Percentiles rank a stretch among this genome's conserved stretches.
These are phyloP conservation scores for Thyatira batis DNA, from an alignment of 2,888 invertebrate genomes.

Conservation along the genomic window DNA sequence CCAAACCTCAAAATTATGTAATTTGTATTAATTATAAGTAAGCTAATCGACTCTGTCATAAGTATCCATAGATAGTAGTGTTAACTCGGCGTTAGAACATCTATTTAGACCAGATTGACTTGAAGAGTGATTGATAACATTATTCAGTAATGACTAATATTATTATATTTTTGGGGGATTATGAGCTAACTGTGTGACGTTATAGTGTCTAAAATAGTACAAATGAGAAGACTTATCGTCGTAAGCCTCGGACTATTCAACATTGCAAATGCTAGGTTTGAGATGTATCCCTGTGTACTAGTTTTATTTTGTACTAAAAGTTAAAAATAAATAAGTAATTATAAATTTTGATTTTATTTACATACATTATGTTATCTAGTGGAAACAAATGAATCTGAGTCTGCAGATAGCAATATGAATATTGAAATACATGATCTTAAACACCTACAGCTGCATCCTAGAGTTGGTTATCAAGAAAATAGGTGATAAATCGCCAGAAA, in stretches of 20 bases:
- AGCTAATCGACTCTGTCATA: conserved; percentile 64
- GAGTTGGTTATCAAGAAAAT: too few species aligned
- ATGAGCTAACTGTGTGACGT: conserved; percentile 80
- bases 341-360: too few species aligned
- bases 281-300: conserved; percentile 84
- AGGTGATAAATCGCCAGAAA: too few species aligned
- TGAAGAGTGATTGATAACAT: conserved; percentile 80
- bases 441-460: too few species aligned
- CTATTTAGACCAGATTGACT: conserved; percentile 61
- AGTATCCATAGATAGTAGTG: conserved; percentile 62
- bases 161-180: conserved; percentile 72
- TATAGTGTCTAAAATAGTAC: conserved; percentile 83
- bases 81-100: conserved; percentile 58
- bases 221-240: conserved; percentile 84
- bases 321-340: conserved; percentile 82
- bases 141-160: conserved; percentile 79
- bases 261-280: conserved; percentile 83
- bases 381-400: too few species aligned
- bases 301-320: conserved; percentile 84
- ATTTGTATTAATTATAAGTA: conserved; percentile 62
- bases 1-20: conserved; percentile 81
- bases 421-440: too few species aligned
- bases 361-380: too few species aligned
- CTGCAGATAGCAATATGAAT: too few species aligned
- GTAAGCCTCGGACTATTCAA: conserved; percentile 82